Conservation (phyloP, 2,113 vertebrate genomes). For the Sturnira hondurensis region DNA sequence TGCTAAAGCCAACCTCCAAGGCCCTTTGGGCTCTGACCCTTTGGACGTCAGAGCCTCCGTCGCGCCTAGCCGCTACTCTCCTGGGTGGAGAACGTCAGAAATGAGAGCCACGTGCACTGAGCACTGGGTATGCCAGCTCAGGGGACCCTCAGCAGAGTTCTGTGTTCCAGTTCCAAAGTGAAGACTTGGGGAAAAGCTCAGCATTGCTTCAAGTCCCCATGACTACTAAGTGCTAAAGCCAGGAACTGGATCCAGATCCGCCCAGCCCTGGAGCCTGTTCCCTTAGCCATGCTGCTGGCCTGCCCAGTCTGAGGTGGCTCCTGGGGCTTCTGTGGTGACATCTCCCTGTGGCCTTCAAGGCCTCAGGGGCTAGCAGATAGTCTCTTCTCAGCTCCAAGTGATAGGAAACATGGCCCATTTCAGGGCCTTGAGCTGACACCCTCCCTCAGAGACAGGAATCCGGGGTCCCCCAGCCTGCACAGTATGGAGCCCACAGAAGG, state of each 20-base stretch:
- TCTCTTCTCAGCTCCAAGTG: neutral
- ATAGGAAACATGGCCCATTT: neutral
- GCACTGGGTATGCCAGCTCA: too few relatives aligned
- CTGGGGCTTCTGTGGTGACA: neutral
- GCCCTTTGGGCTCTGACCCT: neutral
- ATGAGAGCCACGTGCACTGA: neutral
- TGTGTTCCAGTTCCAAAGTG: neutral
- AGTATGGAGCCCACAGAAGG: neutral
- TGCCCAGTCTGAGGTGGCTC: neutral
- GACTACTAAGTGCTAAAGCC: neutral
- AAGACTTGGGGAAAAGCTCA: neutral
- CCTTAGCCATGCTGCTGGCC: neutral
- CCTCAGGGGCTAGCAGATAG: neutral
- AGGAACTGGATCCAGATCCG: neutral
- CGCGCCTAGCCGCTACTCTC: neutral
- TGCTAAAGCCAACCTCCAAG: neutral
- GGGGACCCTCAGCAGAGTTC: neutral
- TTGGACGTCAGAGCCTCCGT: neutral
- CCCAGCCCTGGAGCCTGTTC: neutral
- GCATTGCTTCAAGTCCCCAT: neutral
- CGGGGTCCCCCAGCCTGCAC: rapidly evolving
- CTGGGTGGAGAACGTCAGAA: neutral
- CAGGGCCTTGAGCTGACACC: neutral
- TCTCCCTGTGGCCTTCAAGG: neutral
- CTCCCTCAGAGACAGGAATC: neutral